Percentiles rank a stretch among this genome's conserved stretches.
Evolutionary conservation across 2,113 vertebrate genomes (phyloP).

Genomic region (Ramphastos sulfuratus): DNA sequence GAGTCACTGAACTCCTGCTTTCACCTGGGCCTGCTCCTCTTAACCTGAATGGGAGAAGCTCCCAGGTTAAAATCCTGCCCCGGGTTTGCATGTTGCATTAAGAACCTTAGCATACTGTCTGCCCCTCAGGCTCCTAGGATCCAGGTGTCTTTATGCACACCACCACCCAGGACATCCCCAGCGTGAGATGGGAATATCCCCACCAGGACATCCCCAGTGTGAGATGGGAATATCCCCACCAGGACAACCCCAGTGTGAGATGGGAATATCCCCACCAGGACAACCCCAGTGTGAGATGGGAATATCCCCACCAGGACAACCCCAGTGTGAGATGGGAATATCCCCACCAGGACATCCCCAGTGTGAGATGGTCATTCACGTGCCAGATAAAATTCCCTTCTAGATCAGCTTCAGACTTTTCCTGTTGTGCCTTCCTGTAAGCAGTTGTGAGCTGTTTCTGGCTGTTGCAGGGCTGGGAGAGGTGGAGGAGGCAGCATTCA

Average conservation of each 20-base stretch:
- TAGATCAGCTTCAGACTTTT: neutral
- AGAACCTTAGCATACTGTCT: neutral
- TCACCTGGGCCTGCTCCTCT: neutral
- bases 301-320: neutral
- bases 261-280: too few relatives aligned
- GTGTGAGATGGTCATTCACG: neutral
- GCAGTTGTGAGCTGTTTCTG: neutral
- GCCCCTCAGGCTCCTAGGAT: neutral
- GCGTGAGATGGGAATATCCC: neutral
- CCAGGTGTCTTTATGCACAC: neutral
- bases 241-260: too few relatives aligned
- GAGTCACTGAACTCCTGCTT: neutral
- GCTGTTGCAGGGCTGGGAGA: neutral
- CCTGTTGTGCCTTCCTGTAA: rapidly evolving
- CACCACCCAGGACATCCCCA: neutral
- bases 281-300: too few relatives aligned
- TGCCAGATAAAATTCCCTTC: neutral
- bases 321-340: too few relatives aligned
- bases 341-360: too few relatives aligned
- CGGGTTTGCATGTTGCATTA: neutral
- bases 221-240: too few relatives aligned
- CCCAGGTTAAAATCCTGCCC: neutral
- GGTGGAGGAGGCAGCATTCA: neutral
- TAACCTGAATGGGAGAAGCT: neutral
- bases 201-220: too few relatives aligned